Evolutionary conservation across 2,888 invertebrate species (phyloP), one percentile per base, ranked within the genome.

Genomic region (Hipparchia semele): DNA sequence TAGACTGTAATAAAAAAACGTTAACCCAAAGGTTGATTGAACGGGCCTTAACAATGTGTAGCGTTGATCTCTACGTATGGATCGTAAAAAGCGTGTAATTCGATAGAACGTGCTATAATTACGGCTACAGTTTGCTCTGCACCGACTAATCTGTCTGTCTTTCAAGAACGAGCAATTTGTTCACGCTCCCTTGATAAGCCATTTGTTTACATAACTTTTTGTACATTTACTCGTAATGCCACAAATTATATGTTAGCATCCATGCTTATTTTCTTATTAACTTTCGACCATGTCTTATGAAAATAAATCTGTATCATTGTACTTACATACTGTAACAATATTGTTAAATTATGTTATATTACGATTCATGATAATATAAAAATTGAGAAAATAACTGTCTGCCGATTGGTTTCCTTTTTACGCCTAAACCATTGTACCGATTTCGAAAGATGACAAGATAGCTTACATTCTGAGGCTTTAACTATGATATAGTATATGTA

Each of bases 181-280:
- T 56, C 58, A 58, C 46, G 67, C 45, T 58, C n/a, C 13, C 45
- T 58, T 65, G 12, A 33, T 65, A 53, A 12, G 51, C 65, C 10
- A 65, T 65, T 65, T 65, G 65, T 65, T 65, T 53, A 65, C 65
- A 49, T 64, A 66, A n/a, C 54, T 67, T 67, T 67, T 67, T 45
- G 13, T 45, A 7, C 53, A 45, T 33, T 54, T 66, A 66, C 13
- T 39, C 12, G 12, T 4, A 39, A 39, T 62, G 49, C 9, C 9
- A 49, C 23, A 62, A 49, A 64, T 23, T 49, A 23, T n/a, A 46
- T 49, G 45, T 12, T 62, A n/a, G 9, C 5, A 5, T 13, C 5
- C 9, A 4, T 23, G 8, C 7, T 8, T 23, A 23, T n/a, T 62
- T 62, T 13, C 8, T 8, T 46, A 46, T 62, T 23, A 7, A 49